Evolutionary conservation across 2,113 vertebrate species (phyloP).

Genomic region (Protobothrops flavoviridis): DNA sequence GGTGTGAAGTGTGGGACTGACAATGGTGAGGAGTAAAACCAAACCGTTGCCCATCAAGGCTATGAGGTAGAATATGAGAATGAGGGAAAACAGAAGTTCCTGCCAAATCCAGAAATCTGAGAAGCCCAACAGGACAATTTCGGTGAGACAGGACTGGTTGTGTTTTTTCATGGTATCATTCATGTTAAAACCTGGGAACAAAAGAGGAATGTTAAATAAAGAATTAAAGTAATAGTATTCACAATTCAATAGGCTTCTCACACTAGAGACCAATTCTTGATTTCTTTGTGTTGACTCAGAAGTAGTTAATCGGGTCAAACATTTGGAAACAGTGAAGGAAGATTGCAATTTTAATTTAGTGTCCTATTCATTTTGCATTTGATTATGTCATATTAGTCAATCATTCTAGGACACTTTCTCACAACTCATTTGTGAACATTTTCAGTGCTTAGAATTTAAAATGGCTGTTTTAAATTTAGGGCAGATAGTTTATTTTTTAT

Average conservation of each 20-base stretch:
- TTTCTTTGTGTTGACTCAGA: background rate
- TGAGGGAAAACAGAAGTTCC: slow-evolving; percentile 29
- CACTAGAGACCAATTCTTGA: accelerated
- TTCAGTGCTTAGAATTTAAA: no score
- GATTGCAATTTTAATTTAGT: background rate
- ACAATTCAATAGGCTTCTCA: background rate
- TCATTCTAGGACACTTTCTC: no score
- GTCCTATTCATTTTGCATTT: no score
- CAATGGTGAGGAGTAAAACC: slow-evolving; percentile 16
- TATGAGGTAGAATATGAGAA: slow-evolving; percentile 26
- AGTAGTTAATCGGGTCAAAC: background rate
- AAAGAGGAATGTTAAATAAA: background rate
- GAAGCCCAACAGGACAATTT: slow-evolving; percentile 29
- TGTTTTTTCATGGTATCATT: background rate
- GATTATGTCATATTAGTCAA: no score
- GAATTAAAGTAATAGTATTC: background rate
- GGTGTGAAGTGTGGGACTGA: slow-evolving; percentile 30
- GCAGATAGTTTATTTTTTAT: no score
- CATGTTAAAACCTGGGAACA: background rate
- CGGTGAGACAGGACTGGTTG: slow-evolving; percentile 1
- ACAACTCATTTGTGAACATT: no score
- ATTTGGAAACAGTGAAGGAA: background rate
- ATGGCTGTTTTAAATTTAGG: no score
- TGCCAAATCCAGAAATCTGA: slow-evolving; percentile 22
- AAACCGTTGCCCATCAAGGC: slow-evolving; percentile 38